Evolutionary conservation across 2,888 invertebrate species (phyloP), one percentile per base, ranked within the genome.

Genomic region (Euphydryas editha): DNA sequence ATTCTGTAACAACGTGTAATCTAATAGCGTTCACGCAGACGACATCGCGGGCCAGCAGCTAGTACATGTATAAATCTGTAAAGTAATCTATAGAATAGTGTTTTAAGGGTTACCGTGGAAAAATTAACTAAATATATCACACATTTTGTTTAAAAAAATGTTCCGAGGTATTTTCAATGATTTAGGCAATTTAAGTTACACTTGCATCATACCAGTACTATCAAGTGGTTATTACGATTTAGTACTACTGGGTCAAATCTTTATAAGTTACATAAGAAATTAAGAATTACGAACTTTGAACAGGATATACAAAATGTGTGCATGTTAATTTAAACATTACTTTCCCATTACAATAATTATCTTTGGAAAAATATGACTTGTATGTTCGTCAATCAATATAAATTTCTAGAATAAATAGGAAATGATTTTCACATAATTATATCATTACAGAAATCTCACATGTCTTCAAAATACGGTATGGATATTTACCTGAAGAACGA

Each of bases 401-500:
- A 30, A 30, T 7, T 24, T 24, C 0, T 30, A 30, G 30, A 30
- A 30, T 30, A 30, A 30, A 30, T 30, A 7, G 30, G 5, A 30
- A 30, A 30, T 30, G 8, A 30, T 21, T 24, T 7, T 24, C 18
- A 15, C 51, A 21, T 42, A 21, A n/a, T 55, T 70, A 65, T n/a
- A n/a, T n/a, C n/a, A 44, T 85, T 85, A 62, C 87, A 98, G 98
- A 95, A 94, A 90, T 98, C 98, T 0, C 96, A 96, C 77, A 94
- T 98, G 85, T 97, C 98, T 0, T 92, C 94, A 3, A 80, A 94
- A 56, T 95, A 95, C 63, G 97, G 95, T 54, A 97, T 98, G 95
- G 96, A 98, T 39, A 94, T 99, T 72, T 99, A 95, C 86, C 94
- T 99, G 76, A 99, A 99, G 89, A 98, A 98, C 84, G 99, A 99